Conservation (phyloP, 1,140 invertebrate genomes). For the Lutraria rhynchaena region DNA sequence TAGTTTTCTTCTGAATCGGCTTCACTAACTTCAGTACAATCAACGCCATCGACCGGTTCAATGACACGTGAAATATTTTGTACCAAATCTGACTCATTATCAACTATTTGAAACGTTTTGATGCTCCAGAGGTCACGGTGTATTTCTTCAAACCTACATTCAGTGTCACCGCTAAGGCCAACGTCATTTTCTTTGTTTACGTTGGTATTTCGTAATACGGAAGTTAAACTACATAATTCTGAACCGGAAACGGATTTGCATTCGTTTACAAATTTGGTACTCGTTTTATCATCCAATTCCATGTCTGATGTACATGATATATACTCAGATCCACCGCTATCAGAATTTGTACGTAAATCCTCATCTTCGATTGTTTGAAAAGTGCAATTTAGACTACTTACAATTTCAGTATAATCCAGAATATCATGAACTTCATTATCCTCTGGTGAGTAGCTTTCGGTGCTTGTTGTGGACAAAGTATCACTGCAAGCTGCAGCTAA, state of each 20-base stretch:
- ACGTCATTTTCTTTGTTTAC: neutral
- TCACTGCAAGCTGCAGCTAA: neutral
- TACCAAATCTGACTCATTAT: too few species aligned
- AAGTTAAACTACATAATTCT: too few species aligned
- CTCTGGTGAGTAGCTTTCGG: conserved; percentile 6
- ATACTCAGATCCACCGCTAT: neutral
- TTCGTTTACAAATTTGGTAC: neutral
- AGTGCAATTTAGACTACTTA: conserved; percentile 22
- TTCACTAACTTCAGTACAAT: too few species aligned
- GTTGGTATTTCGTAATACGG: neutral
- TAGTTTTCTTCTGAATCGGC: too few species aligned
- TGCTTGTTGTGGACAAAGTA: conserved; percentile 2
- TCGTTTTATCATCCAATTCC: neutral
- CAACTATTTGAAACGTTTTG: too few species aligned
- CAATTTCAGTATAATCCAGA: conserved; percentile 31
- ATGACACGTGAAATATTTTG: too few species aligned
- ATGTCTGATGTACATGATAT: too few species aligned
- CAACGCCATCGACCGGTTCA: too few species aligned
- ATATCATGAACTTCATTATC: conserved; percentile 45
- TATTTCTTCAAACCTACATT: too few species aligned
- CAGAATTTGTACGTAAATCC: neutral
- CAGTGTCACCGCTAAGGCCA: neutral
- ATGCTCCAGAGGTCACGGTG: too few species aligned
- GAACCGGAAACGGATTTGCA: neutral
- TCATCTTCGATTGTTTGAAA: conserved; percentile 30